phyloP scores from a whole-genome alignment of 2,797 vertebrate species.

The Buceros bicornis region DNA sequence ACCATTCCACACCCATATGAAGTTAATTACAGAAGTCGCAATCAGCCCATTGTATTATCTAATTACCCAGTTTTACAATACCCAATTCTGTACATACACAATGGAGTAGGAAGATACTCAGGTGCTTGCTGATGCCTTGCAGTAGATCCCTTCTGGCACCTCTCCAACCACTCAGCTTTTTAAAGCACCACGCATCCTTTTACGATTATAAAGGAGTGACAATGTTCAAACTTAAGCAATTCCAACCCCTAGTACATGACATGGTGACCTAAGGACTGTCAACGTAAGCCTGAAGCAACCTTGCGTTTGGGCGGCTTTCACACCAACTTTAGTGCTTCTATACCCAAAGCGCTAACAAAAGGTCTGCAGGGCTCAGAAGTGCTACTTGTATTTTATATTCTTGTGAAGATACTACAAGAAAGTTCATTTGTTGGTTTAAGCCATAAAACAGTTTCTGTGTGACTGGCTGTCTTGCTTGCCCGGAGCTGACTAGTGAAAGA shows the following conservation, averaged over 20 bases:
- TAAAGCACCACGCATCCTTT: neutral
- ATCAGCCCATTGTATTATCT: neutral
- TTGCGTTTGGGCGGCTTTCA: neutral
- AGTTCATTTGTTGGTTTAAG: neutral
- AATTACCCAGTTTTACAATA: neutral
- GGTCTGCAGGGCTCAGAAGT: neutral
- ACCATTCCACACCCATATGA: neutral
- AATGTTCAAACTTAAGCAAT: neutral
- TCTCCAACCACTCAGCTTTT: neutral
- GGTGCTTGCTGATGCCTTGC: neutral
- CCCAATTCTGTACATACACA: neutral
- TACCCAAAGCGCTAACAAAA: neutral
- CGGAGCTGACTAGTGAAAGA: neutral
- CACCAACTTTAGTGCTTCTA: neutral
- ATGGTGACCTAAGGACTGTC: neutral
- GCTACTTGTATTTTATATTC: fast-evolving
- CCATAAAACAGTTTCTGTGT: too few species aligned
- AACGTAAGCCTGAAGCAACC: neutral
- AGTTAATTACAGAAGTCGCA: neutral
- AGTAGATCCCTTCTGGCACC: neutral
- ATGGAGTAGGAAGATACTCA: neutral
- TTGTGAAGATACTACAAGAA: neutral
- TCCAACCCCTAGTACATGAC: neutral
- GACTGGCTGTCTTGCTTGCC: neutral
- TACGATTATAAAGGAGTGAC: neutral